Conservation (phyloP, 2,797 vertebrate species). For the Acipenser transmontanus region DNA sequence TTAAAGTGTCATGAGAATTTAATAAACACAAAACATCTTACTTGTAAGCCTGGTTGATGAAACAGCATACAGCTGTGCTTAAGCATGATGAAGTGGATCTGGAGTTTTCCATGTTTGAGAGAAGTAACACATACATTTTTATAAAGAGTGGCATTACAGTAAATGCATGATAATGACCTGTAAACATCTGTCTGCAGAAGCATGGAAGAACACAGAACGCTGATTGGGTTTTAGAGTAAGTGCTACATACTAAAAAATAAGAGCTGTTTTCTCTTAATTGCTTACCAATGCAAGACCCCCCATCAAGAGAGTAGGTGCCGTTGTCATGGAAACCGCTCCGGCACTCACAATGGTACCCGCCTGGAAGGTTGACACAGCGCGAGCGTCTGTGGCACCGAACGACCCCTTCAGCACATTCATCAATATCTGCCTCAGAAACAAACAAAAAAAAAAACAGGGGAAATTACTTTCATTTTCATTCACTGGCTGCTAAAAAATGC, state of each 20-base stretch:
- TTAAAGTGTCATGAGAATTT: no score
- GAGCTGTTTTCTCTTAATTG: conserved; percentile 40
- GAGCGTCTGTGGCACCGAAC: conserved; percentile 90
- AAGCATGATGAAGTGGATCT: no score
- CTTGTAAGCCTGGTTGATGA: no score
- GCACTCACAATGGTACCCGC: conserved; percentile 97
- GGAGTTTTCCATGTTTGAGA: no score
- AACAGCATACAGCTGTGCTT: no score
- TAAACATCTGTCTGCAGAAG: neutral
- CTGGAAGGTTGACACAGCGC: conserved; percentile 92
- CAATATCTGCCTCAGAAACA: conserved; percentile 82
- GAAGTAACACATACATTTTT: neutral
- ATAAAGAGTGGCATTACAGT: no score
- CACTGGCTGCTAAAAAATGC: neutral
- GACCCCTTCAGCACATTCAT: conserved; percentile 88
- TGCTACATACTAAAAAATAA: conserved; percentile 8
- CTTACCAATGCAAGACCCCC: conserved; percentile 92
- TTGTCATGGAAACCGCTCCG: conserved; percentile 97
- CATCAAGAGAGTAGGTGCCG: conserved; percentile 85
- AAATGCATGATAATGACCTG: conserved; percentile 6
- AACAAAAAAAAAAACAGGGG: conserved; percentile 39
- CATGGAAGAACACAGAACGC: neutral
- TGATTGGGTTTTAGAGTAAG: conserved; percentile 13
- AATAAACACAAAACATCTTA: no score
- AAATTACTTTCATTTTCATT: conserved; percentile 55